Conservation (phyloP, 2,113 vertebrate species). For the Sinocyclocheilus anshuiensis region DNA sequence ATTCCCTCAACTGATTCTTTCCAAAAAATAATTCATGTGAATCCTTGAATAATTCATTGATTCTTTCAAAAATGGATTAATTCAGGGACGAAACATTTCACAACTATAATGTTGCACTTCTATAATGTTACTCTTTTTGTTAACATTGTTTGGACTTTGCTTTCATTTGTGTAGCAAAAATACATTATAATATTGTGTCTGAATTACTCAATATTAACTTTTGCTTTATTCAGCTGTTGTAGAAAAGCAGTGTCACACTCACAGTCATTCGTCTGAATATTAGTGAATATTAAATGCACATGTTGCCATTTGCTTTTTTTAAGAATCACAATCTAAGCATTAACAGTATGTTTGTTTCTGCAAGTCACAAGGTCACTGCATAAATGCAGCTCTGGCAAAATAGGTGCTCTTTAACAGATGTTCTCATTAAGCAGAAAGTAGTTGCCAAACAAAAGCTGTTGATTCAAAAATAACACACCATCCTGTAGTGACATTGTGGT, state of each 20-base stretch:
- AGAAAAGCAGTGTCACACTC: neutral
- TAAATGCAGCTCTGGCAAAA: conserved; percentile 19
- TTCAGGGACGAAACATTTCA: neutral
- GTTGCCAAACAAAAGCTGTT: conserved; percentile 9
- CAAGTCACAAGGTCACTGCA: conserved; percentile 9
- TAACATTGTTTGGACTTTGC: neutral
- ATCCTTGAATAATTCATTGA: neutral
- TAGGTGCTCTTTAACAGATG: conserved; percentile 18
- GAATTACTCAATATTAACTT: neutral
- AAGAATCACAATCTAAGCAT: neutral
- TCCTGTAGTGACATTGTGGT: conserved; percentile 20
- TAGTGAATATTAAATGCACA: neutral
- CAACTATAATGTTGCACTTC: too few species aligned
- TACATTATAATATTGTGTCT: neutral
- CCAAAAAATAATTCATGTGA: neutral
- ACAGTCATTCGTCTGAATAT: neutral
- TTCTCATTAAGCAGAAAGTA: conserved; percentile 31
- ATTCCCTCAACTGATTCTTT: neutral
- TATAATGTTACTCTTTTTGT: neutral
- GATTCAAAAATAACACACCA: conserved; percentile 38
- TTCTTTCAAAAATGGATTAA: neutral
- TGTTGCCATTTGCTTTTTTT: neutral
- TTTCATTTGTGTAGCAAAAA: neutral
- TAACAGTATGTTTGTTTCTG: conserved; percentile 1
- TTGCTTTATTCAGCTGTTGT: neutral